Conservation (phyloP, 2,113 vertebrate species). For the Gymnobelideus leadbeateri region DNA sequence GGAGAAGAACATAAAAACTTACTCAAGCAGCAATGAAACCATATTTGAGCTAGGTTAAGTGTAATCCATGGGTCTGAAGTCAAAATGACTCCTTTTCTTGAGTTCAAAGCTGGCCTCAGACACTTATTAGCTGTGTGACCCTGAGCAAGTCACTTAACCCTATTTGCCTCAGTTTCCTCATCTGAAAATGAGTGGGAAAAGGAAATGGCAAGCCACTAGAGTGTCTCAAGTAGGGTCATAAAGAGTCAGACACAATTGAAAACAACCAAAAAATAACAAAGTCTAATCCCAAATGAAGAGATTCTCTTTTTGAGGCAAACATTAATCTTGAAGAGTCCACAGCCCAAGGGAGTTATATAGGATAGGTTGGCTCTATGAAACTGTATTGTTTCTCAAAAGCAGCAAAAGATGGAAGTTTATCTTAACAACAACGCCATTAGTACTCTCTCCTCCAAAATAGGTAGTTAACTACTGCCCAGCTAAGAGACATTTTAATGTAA, state of each 20-base stretch:
- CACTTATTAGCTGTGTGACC: no score
- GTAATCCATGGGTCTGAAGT: no score
- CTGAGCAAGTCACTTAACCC: not conserved
- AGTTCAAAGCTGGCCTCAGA: not conserved
- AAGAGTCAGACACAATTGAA: not conserved
- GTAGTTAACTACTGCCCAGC: not conserved
- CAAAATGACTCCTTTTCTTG: no score
- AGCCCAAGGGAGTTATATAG: not conserved
- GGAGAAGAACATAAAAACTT: no score
- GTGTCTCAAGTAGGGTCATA: no score
- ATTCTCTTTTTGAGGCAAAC: not conserved
- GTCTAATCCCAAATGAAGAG: not conserved
- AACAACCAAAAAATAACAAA: not conserved
- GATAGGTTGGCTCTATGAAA: not conserved
- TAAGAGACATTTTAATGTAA: not conserved
- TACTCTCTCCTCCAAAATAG: not conserved
- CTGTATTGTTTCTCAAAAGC: not conserved
- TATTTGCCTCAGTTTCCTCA: not conserved
- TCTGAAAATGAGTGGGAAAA: not conserved
- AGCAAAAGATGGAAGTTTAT: not conserved
- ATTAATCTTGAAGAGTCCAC: not conserved
- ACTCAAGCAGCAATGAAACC: no score
- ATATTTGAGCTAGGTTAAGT: no score
- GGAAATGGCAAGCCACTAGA: not conserved
- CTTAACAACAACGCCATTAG: not conserved